Conservation (phyloP, 2,113 vertebrate genomes). For the Varanus komodoensis region DNA sequence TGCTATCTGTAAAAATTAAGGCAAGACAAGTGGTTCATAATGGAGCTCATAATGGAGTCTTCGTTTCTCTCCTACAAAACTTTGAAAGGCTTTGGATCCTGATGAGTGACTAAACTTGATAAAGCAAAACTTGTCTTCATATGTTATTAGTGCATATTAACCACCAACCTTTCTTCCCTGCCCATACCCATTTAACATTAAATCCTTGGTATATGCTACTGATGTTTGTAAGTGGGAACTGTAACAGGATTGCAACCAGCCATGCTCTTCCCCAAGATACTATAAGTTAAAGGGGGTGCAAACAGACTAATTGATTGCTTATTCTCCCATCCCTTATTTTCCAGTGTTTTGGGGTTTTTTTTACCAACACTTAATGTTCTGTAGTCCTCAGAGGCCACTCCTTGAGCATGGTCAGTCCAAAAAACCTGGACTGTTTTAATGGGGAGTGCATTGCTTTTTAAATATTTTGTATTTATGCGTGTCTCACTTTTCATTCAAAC, state of each 20-base stretch:
- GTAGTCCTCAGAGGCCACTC: not conserved
- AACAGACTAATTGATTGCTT: not conserved
- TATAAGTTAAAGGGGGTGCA: not conserved
- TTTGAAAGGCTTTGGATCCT: not conserved
- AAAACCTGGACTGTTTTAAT: not conserved
- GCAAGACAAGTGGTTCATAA: not conserved
- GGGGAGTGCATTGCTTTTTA: not conserved
- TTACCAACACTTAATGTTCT: not conserved
- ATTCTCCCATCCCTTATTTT: not conserved
- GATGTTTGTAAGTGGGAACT: not conserved
- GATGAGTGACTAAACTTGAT: not conserved
- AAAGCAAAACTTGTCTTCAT: not conserved
- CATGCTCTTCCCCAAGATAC: not conserved
- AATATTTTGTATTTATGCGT: not conserved
- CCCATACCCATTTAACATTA: not conserved
- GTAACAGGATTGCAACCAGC: not conserved
- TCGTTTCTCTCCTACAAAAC: not conserved
- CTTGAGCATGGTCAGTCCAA: not conserved
- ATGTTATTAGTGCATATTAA: not conserved
- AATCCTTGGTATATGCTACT: not conserved
- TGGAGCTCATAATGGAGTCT: not conserved
- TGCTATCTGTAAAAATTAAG: conserved; percentile 2
- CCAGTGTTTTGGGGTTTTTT: not conserved
- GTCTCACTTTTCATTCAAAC: not conserved
- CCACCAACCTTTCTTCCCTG: not conserved